Percentiles rank a stretch among this genome's conserved stretches.
These are phyloP conservation scores for Tenthredo scrophulariae DNA, from an alignment of 2,888 invertebrate genomes.

Conservation along the genomic window DNA sequence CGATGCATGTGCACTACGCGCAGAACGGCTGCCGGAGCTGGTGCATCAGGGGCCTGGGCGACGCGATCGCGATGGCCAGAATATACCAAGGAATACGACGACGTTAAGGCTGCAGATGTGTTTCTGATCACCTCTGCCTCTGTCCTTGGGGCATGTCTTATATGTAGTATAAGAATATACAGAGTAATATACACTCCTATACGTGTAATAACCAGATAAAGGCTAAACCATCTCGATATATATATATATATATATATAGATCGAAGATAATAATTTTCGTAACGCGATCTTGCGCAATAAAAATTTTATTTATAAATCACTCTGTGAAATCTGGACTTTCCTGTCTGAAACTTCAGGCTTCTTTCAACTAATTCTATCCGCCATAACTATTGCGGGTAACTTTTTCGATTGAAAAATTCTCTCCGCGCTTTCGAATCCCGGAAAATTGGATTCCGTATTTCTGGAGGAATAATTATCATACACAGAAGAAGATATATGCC, in stretches of 20 bases:
- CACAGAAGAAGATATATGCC: too few species aligned
- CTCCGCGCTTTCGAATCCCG: too few species aligned
- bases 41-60: neutral
- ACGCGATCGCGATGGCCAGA: conserved; percentile 4
- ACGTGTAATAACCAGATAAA: neutral
- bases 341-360: neutral
- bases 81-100: neutral
- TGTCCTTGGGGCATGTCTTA: conserved; percentile 26
- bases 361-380: too few species aligned
- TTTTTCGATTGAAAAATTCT: too few species aligned
- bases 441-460: too few species aligned
- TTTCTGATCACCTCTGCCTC: conserved; percentile 35
- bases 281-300: neutral
- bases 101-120: conserved; percentile 34
- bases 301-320: neutral
- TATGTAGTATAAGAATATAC: neutral
- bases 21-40: neutral
- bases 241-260: neutral
- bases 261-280: neutral
- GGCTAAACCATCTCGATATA: neutral
- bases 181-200: neutral
- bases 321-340: neutral
- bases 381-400: too few species aligned
- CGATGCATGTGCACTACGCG: conserved; percentile 14
- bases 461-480: too few species aligned